Evolutionary conservation across 2,113 vertebrate genomes (phyloP), one percentile per base, ranked within the genome.

Genomic region (Chloropsis cyanopogon): DNA sequence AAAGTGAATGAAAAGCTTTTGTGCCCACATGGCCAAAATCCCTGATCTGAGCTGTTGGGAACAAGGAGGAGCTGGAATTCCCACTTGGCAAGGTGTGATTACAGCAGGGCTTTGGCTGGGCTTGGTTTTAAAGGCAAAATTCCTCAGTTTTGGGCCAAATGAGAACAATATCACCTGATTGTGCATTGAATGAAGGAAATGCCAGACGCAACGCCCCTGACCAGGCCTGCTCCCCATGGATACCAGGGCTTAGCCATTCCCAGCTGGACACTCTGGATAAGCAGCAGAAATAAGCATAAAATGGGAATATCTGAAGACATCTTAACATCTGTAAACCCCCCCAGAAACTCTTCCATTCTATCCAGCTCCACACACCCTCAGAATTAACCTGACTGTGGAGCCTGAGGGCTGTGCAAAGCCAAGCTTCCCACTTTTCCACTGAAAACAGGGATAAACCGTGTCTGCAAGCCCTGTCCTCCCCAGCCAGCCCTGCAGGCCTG

Each of bases 371-470:
- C 69, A 26, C 25, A 9, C 29, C 46, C 12, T 24, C 31, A 76
- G 61, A 2, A 26, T 50, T 13, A 31, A 26, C 31, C 25, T n/a
- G 59, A 7, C 39, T 33, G 65, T 4, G 28, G 44, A 73, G 53
- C 23, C 60, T 21, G n/a, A 41, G 23, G 42, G 39, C 21, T 31
- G 12, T 8, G 50, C 70, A n/a, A 25, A 81, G 52, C 63, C 29
- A 19, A 56, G 52, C 6, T 71, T 75, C 10, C 60, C 10, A 7
- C 19, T 75, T 50, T 46, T 14, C 60, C 35, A 14, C 11, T 26
- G 1, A 1, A 60, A 90, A 59, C 2, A 13, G 0, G 5, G 41
- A 28, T 9, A 42, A 50, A 6, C 0, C 20, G 33, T 1, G 10
- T 5, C 41, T 37, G 37, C 25, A 44, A 61, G 42, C 13, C 52